Evolutionary conservation across 1,140 invertebrate genomes (phyloP).

Genomic region (Araneus ventricosus): DNA sequence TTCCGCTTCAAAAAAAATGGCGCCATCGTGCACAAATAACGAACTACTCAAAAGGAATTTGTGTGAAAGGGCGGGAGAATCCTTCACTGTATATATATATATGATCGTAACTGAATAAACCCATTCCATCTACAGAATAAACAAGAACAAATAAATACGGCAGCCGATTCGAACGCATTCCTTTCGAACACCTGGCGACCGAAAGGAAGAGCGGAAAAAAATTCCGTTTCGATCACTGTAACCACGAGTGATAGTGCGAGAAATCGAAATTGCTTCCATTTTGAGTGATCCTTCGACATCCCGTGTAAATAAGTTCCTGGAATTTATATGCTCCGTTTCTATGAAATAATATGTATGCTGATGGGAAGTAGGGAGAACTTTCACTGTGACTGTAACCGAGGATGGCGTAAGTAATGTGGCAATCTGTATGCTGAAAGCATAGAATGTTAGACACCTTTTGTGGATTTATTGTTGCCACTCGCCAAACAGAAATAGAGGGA

Average conservation of each 20-base stretch:
- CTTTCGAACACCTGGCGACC: conserved; percentile 63
- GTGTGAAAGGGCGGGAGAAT: neutral
- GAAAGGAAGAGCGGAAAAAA: neutral
- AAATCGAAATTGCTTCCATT: conserved; percentile 73
- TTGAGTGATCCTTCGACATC: conserved; percentile 65
- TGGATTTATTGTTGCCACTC: conserved; percentile 30
- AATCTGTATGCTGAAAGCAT: conserved; percentile 59
- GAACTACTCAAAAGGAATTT: conserved; percentile 38
- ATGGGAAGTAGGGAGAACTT: neutral
- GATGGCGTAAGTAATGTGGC: conserved; percentile 40
- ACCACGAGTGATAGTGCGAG: conserved; percentile 62
- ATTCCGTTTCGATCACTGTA: conserved; percentile 25
- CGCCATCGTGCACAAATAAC: conserved; percentile 41
- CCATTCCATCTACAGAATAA: conserved; percentile 40
- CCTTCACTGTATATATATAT: neutral
- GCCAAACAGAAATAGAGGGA: neutral
- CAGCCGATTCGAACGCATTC: conserved; percentile 56
- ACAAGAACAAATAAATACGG: conserved; percentile 69
- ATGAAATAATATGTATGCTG: conserved; percentile 72
- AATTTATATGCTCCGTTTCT: conserved; percentile 35
- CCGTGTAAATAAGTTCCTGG: conserved; percentile 56
- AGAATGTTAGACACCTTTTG: conserved; percentile 25
- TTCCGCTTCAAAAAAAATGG: conserved; percentile 32
- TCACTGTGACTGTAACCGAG: conserved; percentile 19
- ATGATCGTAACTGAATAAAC: conserved; percentile 60